phyloP scores from a whole-genome alignment of 2,797 vertebrate species.

The Hirundo rustica region DNA sequence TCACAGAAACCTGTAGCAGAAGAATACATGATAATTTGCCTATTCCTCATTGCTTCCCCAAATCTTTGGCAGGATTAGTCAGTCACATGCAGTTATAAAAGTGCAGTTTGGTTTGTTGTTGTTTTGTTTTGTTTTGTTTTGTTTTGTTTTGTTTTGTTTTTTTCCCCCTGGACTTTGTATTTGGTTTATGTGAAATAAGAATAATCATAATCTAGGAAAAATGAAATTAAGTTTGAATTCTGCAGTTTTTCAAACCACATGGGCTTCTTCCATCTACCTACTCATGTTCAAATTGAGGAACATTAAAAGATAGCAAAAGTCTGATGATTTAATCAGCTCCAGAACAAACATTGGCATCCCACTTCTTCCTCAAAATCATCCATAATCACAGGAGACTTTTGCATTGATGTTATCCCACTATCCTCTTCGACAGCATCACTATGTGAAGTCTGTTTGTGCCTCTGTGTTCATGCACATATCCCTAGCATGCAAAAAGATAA shows the following conservation, averaged over 20 bases:
- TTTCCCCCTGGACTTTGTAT: too few species aligned
- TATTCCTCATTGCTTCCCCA: background rate
- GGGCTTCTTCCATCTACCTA: background rate
- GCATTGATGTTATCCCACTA: background rate
- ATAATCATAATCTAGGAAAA: background rate
- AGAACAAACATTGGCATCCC: background rate
- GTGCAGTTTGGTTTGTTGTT: too few species aligned
- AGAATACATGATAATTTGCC: background rate
- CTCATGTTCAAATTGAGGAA: background rate
- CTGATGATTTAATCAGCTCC: background rate
- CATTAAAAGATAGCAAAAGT: background rate
- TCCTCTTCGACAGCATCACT: background rate
- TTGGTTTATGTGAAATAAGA: background rate
- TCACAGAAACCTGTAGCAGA: background rate
- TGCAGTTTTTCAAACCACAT: background rate
- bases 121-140: too few species aligned
- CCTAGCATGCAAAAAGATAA: rapidly evolving
- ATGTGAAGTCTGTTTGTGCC: rapidly evolving
- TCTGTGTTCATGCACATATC: rapidly evolving
- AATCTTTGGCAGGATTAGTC: background rate
- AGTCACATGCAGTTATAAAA: background rate
- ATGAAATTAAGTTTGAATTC: background rate
- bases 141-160: too few species aligned
- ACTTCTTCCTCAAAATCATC: background rate
- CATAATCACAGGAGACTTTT: background rate